These are phyloP conservation scores for Pyrgilauda ruficollis DNA, from an alignment of 2,113 vertebrate genomes.

Conservation along the genomic window DNA sequence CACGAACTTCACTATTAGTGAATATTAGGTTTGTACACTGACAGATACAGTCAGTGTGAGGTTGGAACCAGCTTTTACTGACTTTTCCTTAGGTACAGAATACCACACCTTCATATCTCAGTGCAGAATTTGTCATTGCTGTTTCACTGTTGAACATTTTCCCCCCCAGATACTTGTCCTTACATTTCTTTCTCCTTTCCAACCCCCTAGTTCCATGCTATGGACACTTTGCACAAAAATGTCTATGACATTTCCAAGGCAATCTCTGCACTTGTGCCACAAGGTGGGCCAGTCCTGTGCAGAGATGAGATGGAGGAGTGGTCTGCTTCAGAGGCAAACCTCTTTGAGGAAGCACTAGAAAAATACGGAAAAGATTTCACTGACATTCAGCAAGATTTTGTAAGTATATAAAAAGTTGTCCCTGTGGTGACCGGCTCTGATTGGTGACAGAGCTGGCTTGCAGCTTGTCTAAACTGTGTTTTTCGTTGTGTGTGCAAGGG, in stretches of 20 bases:
- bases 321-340: conserved; percentile 96
- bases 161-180: neutral
- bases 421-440: neutral
- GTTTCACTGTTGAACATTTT: neutral
- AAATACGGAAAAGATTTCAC: conserved; percentile 99
- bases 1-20: neutral
- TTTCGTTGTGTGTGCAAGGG: neutral
- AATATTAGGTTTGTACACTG: fast-evolving
- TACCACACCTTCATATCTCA: neutral
- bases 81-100: neutral
- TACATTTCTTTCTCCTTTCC: neutral
- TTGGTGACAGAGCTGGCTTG: neutral
- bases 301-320: conserved; percentile 99
- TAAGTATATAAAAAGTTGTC: conserved; percentile 71
- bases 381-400: conserved; percentile 98
- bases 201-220: conserved; percentile 88
- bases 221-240: conserved; percentile 95
- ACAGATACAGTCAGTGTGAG: neutral
- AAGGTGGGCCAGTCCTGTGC: conserved; percentile 96
- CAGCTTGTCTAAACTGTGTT: neutral
- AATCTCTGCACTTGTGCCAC: conserved; percentile 93
- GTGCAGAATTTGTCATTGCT: neutral
- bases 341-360: conserved; percentile 96
- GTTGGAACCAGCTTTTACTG: neutral
- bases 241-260: conserved; percentile 94